phyloP scores from a whole-genome alignment of 2,113 vertebrate genomes.

The Ameiurus melas region DNA sequence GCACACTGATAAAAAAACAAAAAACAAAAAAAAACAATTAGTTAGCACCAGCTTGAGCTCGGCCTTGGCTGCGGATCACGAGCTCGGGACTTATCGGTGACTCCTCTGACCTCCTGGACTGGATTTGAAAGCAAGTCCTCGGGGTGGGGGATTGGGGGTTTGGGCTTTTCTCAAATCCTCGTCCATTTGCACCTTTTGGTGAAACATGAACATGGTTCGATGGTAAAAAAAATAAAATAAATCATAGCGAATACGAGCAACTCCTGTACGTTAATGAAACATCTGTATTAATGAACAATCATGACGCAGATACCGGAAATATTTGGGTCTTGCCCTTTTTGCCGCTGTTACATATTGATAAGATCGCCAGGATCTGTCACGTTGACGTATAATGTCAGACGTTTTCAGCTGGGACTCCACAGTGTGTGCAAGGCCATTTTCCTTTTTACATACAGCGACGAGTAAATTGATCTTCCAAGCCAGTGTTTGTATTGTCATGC shows the following conservation, averaged over 20 bases:
- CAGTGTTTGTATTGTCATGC: background rate
- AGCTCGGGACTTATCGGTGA: slow-evolving; percentile 33
- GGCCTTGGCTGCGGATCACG: background rate
- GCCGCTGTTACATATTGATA: slow-evolving; percentile 35
- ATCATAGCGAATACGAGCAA: background rate
- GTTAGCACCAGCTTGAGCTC: slow-evolving; percentile 33
- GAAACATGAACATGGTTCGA: background rate
- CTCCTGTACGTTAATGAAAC: slow-evolving; percentile 53
- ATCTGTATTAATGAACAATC: slow-evolving; percentile 62
- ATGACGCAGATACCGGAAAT: slow-evolving; percentile 33
- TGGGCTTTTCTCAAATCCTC: background rate
- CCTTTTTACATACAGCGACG: background rate
- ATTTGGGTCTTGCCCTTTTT: slow-evolving; percentile 40
- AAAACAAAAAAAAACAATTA: slow-evolving; percentile 37
- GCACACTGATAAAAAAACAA: slow-evolving; percentile 38
- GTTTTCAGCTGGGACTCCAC: background rate
- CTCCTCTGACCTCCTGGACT: slow-evolving; percentile 29
- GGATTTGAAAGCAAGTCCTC: slow-evolving; percentile 12
- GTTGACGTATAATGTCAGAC: slow-evolving; percentile 29
- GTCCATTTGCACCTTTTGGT: background rate
- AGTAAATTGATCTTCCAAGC: background rate
- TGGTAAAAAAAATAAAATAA: background rate
- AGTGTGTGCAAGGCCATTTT: background rate
- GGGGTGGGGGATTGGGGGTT: too few species aligned
- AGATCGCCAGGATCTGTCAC: slow-evolving; percentile 10